phyloP scores from a whole-genome alignment of 2,797 vertebrate species.

The Nothura maculosa region DNA sequence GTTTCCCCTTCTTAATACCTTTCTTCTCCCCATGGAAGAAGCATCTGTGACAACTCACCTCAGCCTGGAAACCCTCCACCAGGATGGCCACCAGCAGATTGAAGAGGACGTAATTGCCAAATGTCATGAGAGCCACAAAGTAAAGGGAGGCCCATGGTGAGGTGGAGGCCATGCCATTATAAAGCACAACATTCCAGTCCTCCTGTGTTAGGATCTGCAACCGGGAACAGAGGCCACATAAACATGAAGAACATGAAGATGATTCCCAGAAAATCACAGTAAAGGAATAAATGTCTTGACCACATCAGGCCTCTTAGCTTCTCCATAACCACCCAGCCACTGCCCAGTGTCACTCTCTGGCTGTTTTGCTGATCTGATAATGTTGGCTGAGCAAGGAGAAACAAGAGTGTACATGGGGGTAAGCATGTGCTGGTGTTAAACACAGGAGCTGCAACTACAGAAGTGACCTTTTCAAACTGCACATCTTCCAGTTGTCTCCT shows the following conservation, averaged over 20 bases:
- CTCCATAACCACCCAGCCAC: not conserved
- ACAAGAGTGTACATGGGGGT: not conserved
- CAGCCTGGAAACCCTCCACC: constrained; percentile 98
- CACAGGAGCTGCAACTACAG: not conserved
- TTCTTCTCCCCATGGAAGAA: not conserved
- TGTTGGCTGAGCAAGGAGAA: not conserved
- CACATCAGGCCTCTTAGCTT: not conserved
- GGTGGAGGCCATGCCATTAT: constrained; percentile 98
- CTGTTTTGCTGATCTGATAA: not conserved
- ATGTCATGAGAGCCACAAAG: constrained; percentile 98
- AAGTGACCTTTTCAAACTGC: not conserved
- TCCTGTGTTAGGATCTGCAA: constrained; percentile 96
- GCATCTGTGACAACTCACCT: constrained; percentile 83
- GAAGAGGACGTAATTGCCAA: constrained; percentile 98
- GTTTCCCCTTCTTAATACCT: not conserved
- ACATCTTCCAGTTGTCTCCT: not conserved
- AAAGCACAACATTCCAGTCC: constrained; percentile 98
- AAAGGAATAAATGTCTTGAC: not conserved
- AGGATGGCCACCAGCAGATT: constrained; percentile 97
- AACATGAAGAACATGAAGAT: not conserved
- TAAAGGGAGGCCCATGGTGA: constrained; percentile 96
- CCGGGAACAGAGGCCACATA: not conserved
- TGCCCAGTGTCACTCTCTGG: not conserved
- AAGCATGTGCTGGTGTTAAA: not conserved
- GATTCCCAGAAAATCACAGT: not conserved